Percentiles rank a stretch among this genome's conserved stretches.
Evolutionary conservation across 2,797 vertebrate genomes (phyloP).

Genomic region (Poeciliopsis paucimaculata): DNA sequence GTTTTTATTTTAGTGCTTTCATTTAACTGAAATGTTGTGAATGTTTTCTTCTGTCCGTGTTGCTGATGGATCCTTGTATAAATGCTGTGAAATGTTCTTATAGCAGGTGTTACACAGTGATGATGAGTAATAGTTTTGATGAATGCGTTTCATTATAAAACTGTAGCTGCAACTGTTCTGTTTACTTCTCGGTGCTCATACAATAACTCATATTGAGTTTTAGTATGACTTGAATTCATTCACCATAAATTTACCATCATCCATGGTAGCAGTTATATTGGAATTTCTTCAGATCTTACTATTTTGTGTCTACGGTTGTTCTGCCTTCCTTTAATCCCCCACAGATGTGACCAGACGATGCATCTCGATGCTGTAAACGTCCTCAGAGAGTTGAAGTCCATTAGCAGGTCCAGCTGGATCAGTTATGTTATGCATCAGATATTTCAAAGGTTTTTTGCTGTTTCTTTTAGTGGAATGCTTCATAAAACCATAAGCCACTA

Average conservation of each 20-base stretch:
- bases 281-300: slow-evolving; percentile 1
- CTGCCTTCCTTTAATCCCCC: neutral
- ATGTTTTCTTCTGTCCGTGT: neutral
- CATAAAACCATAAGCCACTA: neutral
- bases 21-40: neutral
- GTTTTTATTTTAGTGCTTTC: neutral
- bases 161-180: slow-evolving; percentile 26
- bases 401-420: neutral
- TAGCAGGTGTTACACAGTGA: neutral
- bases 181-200: slow-evolving; percentile 26
- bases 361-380: neutral
- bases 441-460: neutral
- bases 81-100: slow-evolving; percentile 17
- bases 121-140: neutral
- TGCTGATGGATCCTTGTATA: neutral
- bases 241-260: neutral
- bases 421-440: neutral
- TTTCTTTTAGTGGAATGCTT: neutral
- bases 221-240: slow-evolving; percentile 4
- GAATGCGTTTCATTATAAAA: neutral
- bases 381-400: slow-evolving; percentile 1
- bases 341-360: slow-evolving; percentile 5
- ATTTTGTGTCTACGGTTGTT: slow-evolving; percentile 2
- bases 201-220: slow-evolving; percentile 6
- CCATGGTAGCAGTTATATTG: neutral